phyloP scores from a whole-genome alignment of 1,140 invertebrate species.

The Drosophila subpulchrella region DNA sequence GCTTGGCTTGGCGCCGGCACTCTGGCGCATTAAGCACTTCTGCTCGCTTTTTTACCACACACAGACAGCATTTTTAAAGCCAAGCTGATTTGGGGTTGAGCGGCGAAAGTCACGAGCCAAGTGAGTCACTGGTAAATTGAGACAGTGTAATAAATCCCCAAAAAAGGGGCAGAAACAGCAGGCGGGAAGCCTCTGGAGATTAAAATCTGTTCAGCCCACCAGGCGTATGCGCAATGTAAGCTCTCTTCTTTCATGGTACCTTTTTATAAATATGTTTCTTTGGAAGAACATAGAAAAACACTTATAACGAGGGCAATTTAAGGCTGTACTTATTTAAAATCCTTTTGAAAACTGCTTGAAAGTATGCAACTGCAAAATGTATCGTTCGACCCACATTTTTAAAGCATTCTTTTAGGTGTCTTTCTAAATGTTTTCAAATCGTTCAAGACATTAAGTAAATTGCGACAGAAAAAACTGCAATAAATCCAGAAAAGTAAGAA shows the following conservation, averaged over 20 bases:
- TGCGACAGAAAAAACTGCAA: too few relatives aligned
- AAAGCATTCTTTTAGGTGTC: too few relatives aligned
- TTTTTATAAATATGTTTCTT: neutral
- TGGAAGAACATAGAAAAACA: too few relatives aligned
- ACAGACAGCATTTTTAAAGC: constrained; percentile 63
- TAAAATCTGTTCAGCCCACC: constrained; percentile 29
- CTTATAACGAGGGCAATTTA: neutral
- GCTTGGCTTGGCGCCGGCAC: constrained; percentile 31
- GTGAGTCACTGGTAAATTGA: constrained; percentile 25
- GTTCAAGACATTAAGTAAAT: too few relatives aligned
- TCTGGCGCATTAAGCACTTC: constrained; percentile 52
- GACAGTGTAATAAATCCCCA: constrained; percentile 18
- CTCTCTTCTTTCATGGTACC: neutral
- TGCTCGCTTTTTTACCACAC: constrained; percentile 39
- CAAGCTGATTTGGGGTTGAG: constrained; percentile 59
- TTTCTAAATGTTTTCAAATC: neutral
- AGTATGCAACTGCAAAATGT: neutral
- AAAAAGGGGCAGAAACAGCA: constrained; percentile 5
- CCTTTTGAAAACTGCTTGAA: neutral
- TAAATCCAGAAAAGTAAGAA: neutral
- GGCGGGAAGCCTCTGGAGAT: constrained; percentile 15
- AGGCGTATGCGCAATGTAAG: constrained; percentile 48
- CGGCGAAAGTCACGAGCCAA: constrained; percentile 58
- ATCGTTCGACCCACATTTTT: too few relatives aligned
- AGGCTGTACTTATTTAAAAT: neutral